These are phyloP conservation scores for Labeo catla DNA, from an alignment of 2,113 vertebrate species.

Conservation along the genomic window DNA sequence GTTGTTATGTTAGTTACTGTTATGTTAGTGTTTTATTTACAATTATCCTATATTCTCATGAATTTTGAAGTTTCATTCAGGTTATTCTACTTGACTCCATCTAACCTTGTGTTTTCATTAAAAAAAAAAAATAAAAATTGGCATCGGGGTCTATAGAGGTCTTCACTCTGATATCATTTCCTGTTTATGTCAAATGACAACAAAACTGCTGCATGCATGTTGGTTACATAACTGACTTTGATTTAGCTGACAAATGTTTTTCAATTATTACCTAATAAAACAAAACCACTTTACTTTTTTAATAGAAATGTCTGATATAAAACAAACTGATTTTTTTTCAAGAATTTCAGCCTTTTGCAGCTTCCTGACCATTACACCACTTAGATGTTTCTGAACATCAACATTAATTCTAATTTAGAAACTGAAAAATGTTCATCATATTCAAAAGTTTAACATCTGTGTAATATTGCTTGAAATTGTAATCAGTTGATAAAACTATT, in stretches of 20 bases:
- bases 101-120: neutral
- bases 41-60: neutral
- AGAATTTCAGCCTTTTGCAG: neutral
- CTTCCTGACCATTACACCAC: neutral
- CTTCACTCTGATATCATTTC: neutral
- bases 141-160: neutral
- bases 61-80: neutral
- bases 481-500: neutral
- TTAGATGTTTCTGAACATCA: neutral
- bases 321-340: neutral
- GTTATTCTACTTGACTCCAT: neutral
- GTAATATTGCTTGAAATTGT: neutral
- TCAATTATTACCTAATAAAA: neutral
- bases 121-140: neutral
- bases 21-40: neutral
- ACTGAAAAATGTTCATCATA: neutral
- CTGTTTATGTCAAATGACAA: neutral
- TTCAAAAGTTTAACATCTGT: neutral
- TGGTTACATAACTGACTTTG: neutral
- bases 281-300: neutral
- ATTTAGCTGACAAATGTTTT: neutral
- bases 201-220: neutral
- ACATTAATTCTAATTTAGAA: neutral
- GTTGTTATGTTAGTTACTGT: neutral
- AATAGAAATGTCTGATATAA: neutral